These are phyloP conservation scores for Hypsibius dujardini DNA, from an alignment of 1,140 invertebrate genomes.

Conservation along the genomic window DNA sequence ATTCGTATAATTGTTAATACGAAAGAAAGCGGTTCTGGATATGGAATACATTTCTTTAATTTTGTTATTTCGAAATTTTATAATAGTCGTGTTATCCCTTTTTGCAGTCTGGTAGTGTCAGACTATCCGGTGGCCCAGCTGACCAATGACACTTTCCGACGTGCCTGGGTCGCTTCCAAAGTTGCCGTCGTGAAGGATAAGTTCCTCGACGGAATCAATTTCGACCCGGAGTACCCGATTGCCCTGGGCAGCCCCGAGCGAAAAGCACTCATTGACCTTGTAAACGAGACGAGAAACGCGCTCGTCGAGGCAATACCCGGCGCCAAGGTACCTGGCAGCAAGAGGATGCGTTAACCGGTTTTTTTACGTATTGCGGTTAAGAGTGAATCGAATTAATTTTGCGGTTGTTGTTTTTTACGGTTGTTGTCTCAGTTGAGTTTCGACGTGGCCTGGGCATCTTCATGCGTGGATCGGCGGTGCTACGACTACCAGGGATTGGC, in stretches of 20 bases:
- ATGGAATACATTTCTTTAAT: too few species aligned
- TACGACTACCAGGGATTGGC: conserved; percentile 33
- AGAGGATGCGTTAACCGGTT: background rate
- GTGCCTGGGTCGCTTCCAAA: conserved; percentile 30
- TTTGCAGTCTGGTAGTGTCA: conserved; percentile 19
- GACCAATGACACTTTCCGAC: conserved; percentile 25
- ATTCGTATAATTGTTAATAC: too few species aligned
- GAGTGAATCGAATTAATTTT: too few species aligned
- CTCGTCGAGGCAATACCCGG: conserved; percentile 27
- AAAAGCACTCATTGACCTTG: conserved; percentile 28
- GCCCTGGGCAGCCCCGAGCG: conserved; percentile 25
- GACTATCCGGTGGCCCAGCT: conserved; percentile 27
- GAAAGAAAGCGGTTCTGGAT: too few species aligned
- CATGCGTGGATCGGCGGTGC: conserved; percentile 33
- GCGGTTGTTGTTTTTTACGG: conserved; percentile 20
- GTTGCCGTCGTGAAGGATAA: conserved; percentile 26
- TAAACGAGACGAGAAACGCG: conserved; percentile 27
- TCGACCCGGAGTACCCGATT: conserved; percentile 34
- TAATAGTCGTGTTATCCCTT: background rate
- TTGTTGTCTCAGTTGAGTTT: conserved; percentile 30
- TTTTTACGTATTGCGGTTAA: background rate
- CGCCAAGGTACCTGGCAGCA: conserved; percentile 27
- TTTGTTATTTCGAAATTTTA: too few species aligned
- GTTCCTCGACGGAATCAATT: conserved; percentile 35
- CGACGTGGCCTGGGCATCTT: conserved; percentile 35